Evolutionary conservation across 2,888 invertebrate genomes (phyloP).

Genomic region (Lasioglossum marginatum): DNA sequence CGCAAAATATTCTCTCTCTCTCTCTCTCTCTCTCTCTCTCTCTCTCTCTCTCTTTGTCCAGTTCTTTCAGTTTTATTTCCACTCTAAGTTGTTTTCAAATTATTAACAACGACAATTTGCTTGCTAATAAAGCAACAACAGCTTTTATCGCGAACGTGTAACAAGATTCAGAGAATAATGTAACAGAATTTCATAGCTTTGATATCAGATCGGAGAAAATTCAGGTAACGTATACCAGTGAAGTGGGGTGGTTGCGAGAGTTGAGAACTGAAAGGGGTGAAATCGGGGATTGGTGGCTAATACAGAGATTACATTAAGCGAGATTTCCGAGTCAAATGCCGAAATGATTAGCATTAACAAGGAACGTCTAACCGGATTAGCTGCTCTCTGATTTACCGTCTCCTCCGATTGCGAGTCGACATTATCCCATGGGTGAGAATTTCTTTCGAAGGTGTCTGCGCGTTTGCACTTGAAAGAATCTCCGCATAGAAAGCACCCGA

Average conservation of each 20-base stretch:
- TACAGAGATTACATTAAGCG: slow-evolving; percentile 75
- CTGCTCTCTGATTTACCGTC: slow-evolving; percentile 56
- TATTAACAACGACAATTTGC: not conserved
- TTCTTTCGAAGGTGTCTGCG: slow-evolving; percentile 20
- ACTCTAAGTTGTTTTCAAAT: not conserved
- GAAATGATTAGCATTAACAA: slow-evolving; percentile 68
- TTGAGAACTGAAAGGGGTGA: slow-evolving; percentile 52
- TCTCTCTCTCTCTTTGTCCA: too few relatives aligned
- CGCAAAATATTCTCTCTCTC: not conserved
- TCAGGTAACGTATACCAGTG: not conserved
- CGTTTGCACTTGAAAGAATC: not conserved
- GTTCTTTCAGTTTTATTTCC: not conserved
- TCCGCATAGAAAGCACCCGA: not conserved
- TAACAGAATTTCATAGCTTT: not conserved
- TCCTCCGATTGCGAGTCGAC: slow-evolving; percentile 16
- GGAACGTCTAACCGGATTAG: slow-evolving; percentile 53
- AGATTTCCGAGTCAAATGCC: slow-evolving; percentile 69
- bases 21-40: too few relatives aligned
- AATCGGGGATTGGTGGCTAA: slow-evolving; percentile 59
- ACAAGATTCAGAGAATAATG: not conserved
- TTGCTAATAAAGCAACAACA: not conserved
- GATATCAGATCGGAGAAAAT: slow-evolving; percentile 7
- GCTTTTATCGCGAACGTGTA: not conserved
- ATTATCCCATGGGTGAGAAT: slow-evolving; percentile 18
- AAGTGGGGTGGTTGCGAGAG: slow-evolving; percentile 10